phyloP scores from a whole-genome alignment of 2,888 invertebrate species.

The Ferdinandea cuprea region DNA sequence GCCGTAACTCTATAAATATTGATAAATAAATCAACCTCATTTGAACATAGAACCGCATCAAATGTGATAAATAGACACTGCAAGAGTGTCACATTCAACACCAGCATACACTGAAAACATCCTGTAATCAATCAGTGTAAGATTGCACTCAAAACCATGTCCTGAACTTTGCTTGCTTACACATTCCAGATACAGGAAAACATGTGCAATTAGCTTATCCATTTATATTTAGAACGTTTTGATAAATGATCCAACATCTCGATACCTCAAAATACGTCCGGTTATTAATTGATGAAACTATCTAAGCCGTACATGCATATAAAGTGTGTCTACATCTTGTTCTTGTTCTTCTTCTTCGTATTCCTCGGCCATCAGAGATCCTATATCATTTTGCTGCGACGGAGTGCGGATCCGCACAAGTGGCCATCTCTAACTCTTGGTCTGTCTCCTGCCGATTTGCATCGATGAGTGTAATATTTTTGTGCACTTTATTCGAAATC shows the following conservation, averaged over 20 bases:
- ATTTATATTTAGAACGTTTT: conserved; percentile 29
- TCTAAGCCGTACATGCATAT: conserved; percentile 10
- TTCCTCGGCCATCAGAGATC: conserved; percentile 5
- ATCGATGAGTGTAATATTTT: conserved; percentile 62
- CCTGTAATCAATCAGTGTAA: conserved; percentile 45
- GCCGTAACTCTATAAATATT: no score
- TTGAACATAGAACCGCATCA: no score
- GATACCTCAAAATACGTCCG: conserved; percentile 50
- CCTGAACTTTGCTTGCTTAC: background rate
- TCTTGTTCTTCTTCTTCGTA: background rate
- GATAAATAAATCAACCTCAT: background rate
- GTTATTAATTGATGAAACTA: conserved; percentile 57
- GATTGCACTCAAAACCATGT: background rate
- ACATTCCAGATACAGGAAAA: conserved; percentile 28
- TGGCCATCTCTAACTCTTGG: background rate
- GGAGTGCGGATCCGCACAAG: background rate
- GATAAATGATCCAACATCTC: conserved; percentile 61
- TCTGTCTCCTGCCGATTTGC: conserved; percentile 32
- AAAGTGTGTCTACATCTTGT: background rate
- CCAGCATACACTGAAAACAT: conserved; percentile 37
- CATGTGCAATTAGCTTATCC: conserved; percentile 66
- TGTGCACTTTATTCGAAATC: conserved; percentile 60
- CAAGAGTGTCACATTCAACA: background rate
- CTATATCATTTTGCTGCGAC: conserved; percentile 24
- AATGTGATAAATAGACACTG: no score